Percentiles rank a stretch among this genome's conserved stretches.
Conservation (phyloP, 2,797 vertebrate species). For the Bufotes viridis region DNA sequence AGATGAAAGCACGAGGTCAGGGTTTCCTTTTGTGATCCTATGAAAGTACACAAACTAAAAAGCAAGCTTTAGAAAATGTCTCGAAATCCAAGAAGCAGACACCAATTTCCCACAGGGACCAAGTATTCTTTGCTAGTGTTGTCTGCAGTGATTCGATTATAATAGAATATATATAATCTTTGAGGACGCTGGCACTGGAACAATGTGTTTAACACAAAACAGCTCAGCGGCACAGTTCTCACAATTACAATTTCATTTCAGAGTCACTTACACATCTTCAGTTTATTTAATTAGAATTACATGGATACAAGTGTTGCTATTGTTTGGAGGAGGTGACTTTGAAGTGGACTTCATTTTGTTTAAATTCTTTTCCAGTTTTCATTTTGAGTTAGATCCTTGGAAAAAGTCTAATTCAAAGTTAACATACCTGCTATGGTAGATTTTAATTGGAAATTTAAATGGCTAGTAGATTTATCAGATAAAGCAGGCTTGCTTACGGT, state of each 20-base stretch:
- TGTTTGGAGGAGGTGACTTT: neutral
- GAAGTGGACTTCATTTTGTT: neutral
- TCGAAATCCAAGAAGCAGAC: constrained; percentile 34
- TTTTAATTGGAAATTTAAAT: neutral
- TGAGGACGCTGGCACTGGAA: constrained; percentile 6
- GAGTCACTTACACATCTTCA: neutral
- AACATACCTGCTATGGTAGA: neutral
- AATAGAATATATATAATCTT: constrained; percentile 25
- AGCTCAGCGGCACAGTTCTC: neutral
- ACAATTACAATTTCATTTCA: constrained; percentile 2
- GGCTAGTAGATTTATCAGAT: too few species aligned
- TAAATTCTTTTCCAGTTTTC: neutral
- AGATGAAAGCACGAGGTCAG: constrained; percentile 57
- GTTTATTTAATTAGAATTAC: constrained; percentile 22
- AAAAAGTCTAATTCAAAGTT: too few species aligned
- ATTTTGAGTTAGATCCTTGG: neutral
- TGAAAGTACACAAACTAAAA: constrained; percentile 52
- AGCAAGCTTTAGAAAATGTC: constrained; percentile 41
- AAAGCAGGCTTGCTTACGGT: too few species aligned
- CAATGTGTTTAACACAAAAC: constrained; percentile 30
- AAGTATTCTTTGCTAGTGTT: constrained; percentile 24
- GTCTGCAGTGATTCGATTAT: constrained; percentile 27
- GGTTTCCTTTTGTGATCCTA: constrained; percentile 58
- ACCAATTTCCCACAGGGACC: constrained; percentile 40
- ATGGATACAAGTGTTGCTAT: neutral